phyloP scores from a whole-genome alignment of 2,113 vertebrate species.

The Hippopotamus amphibius region DNA sequence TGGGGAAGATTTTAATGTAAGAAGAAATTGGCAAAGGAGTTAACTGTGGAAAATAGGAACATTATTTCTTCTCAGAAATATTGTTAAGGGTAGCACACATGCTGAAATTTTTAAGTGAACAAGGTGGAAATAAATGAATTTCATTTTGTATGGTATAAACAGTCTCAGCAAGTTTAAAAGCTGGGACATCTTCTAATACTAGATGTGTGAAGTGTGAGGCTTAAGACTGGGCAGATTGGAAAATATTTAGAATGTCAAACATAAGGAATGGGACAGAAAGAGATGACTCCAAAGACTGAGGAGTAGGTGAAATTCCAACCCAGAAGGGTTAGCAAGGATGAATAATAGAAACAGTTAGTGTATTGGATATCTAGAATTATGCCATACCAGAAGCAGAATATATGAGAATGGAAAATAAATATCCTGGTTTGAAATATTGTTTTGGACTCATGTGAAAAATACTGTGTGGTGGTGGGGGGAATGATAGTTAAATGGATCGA shows the following conservation, averaged over 20 bases:
- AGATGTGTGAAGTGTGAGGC: not conserved
- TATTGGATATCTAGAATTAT: not conserved
- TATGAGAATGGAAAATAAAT: not conserved
- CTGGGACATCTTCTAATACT: not conserved
- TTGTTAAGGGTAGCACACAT: not conserved
- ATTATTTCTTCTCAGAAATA: not conserved
- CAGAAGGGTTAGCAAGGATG: not conserved
- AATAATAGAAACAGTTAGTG: not conserved
- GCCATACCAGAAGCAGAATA: not conserved
- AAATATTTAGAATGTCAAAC: not conserved
- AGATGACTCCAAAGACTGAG: not conserved
- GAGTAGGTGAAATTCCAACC: not conserved
- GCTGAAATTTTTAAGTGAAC: not conserved
- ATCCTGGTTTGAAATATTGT: not conserved
- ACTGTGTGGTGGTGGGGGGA: not conserved
- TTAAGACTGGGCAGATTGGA: not conserved
- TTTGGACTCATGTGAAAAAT: not conserved
- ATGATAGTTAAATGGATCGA: not conserved
- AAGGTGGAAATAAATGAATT: not conserved
- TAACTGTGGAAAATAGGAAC: not conserved
- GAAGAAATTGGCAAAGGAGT: not conserved
- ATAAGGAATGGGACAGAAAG: not conserved
- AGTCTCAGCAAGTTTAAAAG: not conserved
- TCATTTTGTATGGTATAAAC: not conserved
- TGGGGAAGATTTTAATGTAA: not conserved